These are phyloP conservation scores for Labia minor DNA, from an alignment of 2,888 invertebrate species.

Conservation along the genomic window DNA sequence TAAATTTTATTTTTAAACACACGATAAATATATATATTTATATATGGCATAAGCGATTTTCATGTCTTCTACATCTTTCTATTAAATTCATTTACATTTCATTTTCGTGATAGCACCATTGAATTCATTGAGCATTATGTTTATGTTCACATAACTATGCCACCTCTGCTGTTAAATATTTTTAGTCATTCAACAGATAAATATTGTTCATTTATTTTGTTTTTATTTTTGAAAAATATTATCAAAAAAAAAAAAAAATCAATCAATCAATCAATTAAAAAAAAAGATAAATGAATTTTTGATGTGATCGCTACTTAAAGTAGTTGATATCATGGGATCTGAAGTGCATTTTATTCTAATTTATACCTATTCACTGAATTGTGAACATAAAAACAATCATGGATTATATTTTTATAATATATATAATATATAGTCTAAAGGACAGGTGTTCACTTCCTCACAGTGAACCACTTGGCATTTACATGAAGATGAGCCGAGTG, in stretches of 20 bases:
- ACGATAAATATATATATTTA: neutral
- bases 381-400: too few relatives aligned
- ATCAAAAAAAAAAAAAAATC: neutral
- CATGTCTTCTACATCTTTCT: neutral
- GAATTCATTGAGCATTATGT: neutral
- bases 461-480: conserved; percentile 8
- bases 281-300: neutral
- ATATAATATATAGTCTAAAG: neutral
- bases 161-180: neutral
- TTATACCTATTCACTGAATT: too few relatives aligned
- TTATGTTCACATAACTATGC: neutral
- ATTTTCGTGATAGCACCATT: neutral
- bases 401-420: too few relatives aligned
- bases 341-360: too few relatives aligned
- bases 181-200: neutral
- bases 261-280: neutral
- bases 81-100: neutral
- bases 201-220: neutral
- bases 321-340: too few relatives aligned
- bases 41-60: neutral
- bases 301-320: too few relatives aligned
- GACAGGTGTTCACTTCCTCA: conserved; percentile 4
- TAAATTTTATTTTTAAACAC: neutral
- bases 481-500: neutral
- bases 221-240: neutral